These are phyloP conservation scores for Zelleria hepariella DNA, from an alignment of 2,888 invertebrate genomes.

Conservation along the genomic window DNA sequence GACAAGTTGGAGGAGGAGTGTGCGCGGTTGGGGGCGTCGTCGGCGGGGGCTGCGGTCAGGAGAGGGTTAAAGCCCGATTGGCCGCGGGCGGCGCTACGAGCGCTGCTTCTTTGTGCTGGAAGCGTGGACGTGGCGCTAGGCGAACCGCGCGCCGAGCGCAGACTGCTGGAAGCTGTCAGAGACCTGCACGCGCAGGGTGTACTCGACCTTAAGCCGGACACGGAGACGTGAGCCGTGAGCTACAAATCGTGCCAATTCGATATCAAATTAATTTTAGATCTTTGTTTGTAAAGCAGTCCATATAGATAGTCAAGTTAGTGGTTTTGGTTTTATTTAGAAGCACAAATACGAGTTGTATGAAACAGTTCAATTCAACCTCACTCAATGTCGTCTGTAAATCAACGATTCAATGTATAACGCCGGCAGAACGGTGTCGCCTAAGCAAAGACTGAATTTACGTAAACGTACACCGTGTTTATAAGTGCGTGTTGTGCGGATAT, in stretches of 20 bases:
- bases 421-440: conserved; percentile 38
- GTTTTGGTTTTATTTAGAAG: conserved; percentile 31
- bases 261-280: background rate
- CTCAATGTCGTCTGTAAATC: conserved; percentile 21
- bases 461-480: conserved; percentile 40
- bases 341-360: conserved; percentile 39
- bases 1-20: conserved; percentile 74
- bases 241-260: conserved; percentile 33
- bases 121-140: conserved; percentile 86
- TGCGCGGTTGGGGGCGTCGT: conserved; percentile 73
- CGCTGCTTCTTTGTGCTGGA: conserved; percentile 83
- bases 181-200: conserved; percentile 82
- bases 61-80: conserved; percentile 71
- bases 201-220: conserved; percentile 65
- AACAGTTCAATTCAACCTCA: too few species aligned
- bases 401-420: conserved; percentile 24
- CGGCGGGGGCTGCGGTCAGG: conserved; percentile 62
- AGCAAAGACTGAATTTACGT: conserved; percentile 65
- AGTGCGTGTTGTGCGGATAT: conserved; percentile 21
- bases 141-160: conserved; percentile 80
- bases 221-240: conserved; percentile 21
- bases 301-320: conserved; percentile 11
- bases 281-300: conserved; percentile 24
- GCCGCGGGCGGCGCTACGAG: conserved; percentile 79
- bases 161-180: conserved; percentile 80